Evolutionary conservation across 2,888 invertebrate species (phyloP).

Genomic region (Parthenolecanium corni): DNA sequence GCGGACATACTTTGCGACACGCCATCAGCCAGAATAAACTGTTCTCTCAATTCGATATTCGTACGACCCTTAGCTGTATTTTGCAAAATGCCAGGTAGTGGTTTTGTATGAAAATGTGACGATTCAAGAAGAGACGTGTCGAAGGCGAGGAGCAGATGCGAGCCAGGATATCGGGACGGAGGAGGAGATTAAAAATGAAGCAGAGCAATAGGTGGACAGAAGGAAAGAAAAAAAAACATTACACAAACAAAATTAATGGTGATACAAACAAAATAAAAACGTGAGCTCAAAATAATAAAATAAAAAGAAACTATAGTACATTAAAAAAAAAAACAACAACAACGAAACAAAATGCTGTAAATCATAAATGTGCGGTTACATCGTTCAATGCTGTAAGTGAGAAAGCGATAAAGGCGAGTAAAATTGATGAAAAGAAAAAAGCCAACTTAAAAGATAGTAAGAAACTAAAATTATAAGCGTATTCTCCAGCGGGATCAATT

Average conservation of each 20-base stretch:
- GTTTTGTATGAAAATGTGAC: constrained; percentile 29
- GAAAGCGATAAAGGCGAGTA: constrained; percentile 15
- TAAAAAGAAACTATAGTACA: constrained; percentile 30
- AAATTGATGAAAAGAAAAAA: constrained; percentile 28
- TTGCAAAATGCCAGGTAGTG: constrained; percentile 30
- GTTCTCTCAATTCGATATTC: constrained; percentile 98
- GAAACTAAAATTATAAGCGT: too few species aligned
- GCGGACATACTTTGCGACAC: constrained; percentile 98
- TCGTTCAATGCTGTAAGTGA: neutral
- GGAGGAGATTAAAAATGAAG: constrained; percentile 7
- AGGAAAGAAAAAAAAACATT: constrained; percentile 35
- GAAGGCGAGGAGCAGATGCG: constrained; percentile 31
- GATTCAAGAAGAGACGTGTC: constrained; percentile 21
- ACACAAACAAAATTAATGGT: constrained; percentile 31
- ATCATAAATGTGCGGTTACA: neutral
- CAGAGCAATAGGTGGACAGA: constrained; percentile 33
- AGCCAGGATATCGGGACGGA: constrained; percentile 31
- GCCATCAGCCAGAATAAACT: constrained; percentile 96
- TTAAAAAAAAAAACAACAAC: constrained; percentile 29
- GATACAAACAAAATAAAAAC: constrained; percentile 30
- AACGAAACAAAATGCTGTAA: constrained; percentile 17
- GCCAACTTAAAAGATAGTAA: too few species aligned
- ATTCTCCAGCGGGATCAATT: too few species aligned
- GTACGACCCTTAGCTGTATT: constrained; percentile 94
- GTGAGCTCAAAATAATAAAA: constrained; percentile 29